Evolutionary conservation across 2,888 invertebrate species (phyloP).

Genomic region (Galerucella nymphaeae): DNA sequence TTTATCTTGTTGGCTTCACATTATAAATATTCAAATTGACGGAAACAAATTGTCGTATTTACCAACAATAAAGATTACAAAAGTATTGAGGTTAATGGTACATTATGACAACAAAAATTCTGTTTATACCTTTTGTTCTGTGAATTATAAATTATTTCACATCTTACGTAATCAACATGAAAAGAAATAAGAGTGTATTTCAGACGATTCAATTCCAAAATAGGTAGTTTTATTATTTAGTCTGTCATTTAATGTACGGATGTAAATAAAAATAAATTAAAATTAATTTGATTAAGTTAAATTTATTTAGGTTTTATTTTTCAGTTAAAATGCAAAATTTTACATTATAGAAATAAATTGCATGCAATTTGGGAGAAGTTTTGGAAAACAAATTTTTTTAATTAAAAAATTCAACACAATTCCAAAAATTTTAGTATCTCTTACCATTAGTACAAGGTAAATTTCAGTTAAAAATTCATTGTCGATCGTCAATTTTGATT

Average conservation of each 20-base stretch:
- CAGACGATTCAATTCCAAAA: neutral
- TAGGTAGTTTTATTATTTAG: neutral
- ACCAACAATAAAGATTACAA: conserved; percentile 25
- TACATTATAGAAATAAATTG: too few species aligned
- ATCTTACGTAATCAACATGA: conserved; percentile 1
- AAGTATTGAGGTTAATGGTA: conserved; percentile 26
- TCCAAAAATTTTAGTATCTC: too few species aligned
- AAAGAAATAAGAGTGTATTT: neutral
- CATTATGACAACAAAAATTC: conserved; percentile 13
- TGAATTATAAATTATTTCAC: conserved; percentile 5
- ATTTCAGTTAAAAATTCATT: too few species aligned
- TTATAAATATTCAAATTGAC: conserved; percentile 14
- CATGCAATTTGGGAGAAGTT: too few species aligned
- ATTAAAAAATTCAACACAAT: too few species aligned
- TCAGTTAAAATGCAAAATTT: too few species aligned
- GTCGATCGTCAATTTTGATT: too few species aligned
- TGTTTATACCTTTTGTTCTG: conserved; percentile 17
- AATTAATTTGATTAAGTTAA: neutral
- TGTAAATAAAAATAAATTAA: neutral
- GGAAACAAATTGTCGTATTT: conserved; percentile 20
- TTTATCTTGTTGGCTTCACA: conserved; percentile 4
- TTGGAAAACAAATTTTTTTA: too few species aligned
- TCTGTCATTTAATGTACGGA: neutral
- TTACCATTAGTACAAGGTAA: too few species aligned
- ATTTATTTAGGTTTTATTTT: too few species aligned